Evolutionary conservation across 2,888 invertebrate species (phyloP).

Genomic region (Cactoblastis cactorum): DNA sequence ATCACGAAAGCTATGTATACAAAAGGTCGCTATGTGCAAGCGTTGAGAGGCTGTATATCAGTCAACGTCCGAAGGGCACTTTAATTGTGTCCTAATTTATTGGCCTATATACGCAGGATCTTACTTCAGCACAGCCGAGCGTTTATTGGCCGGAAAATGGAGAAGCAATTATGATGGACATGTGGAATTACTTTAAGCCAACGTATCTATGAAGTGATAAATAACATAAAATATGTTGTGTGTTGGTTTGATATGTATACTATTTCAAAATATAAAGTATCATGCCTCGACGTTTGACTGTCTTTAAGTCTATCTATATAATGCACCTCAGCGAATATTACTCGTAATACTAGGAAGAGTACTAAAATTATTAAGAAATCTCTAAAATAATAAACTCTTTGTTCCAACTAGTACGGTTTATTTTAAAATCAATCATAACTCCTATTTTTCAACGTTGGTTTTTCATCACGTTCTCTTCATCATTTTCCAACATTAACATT

Average conservation of each 20-base stretch:
- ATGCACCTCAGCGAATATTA: too few species aligned
- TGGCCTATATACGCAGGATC: slow-evolving; percentile 33
- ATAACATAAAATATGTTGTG: too few species aligned
- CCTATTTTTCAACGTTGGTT: neutral
- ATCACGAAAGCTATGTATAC: too few species aligned
- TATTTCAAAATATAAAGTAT: too few species aligned
- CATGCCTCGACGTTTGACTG: too few species aligned
- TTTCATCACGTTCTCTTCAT: neutral
- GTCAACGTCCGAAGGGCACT: slow-evolving; percentile 65
- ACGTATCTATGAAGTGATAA: too few species aligned
- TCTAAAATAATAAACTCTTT: slow-evolving; percentile 2
- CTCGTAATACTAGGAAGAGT: neutral
- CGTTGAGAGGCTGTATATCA: slow-evolving; percentile 66
- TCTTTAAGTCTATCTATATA: too few species aligned
- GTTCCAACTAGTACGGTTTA: neutral
- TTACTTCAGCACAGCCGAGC: slow-evolving; percentile 7
- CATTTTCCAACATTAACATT: slow-evolving; percentile 5
- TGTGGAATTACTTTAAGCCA: neutral
- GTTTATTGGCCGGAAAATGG: slow-evolving; percentile 19
- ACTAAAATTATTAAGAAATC: neutral
- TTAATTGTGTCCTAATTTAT: slow-evolving; percentile 70
- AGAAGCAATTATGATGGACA: slow-evolving; percentile 12
- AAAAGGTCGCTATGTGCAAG: slow-evolving; percentile 37
- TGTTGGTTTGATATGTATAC: too few species aligned
- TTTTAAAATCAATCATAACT: neutral